Evolutionary conservation across 2,113 vertebrate genomes (phyloP).

Genomic region (Psittacula cyanocephala): DNA sequence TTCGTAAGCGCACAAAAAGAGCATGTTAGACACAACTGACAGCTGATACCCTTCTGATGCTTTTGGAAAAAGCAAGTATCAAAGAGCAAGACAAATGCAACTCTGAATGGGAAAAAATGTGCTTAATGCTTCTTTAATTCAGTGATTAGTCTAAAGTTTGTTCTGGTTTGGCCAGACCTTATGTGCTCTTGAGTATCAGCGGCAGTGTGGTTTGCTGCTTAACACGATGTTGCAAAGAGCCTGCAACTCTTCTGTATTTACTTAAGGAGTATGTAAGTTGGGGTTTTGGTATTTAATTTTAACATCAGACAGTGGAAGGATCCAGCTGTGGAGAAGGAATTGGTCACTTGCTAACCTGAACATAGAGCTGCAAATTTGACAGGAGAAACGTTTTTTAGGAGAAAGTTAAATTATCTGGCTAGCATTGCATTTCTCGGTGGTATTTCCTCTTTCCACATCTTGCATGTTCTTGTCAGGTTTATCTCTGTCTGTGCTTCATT

Average conservation of each 20-base stretch:
- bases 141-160: not conserved
- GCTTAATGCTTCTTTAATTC: not conserved
- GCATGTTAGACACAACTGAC: not conserved
- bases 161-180: not conserved
- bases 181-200: not conserved
- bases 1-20: not conserved
- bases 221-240: not conserved
- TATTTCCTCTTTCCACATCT: not conserved
- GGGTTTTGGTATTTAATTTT: not conserved
- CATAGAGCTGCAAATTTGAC: not conserved
- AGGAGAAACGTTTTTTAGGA: not conserved
- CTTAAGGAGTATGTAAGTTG: not conserved
- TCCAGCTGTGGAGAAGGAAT: not conserved
- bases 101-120: not conserved
- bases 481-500: fast-evolving
- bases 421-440: not conserved
- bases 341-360: not conserved
- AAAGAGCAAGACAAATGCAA: not conserved
- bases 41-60: not conserved
- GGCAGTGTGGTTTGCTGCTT: not conserved
- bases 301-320: not conserved
- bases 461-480: not conserved
- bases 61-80: not conserved
- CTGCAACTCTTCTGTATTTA: not conserved
- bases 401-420: not conserved